A percentile compares a stretch with the other conserved stretches of the same genome.
Evolutionary conservation across 2,113 vertebrate genomes (phyloP).

Genomic region (Pyxicephalus adspersus): DNA sequence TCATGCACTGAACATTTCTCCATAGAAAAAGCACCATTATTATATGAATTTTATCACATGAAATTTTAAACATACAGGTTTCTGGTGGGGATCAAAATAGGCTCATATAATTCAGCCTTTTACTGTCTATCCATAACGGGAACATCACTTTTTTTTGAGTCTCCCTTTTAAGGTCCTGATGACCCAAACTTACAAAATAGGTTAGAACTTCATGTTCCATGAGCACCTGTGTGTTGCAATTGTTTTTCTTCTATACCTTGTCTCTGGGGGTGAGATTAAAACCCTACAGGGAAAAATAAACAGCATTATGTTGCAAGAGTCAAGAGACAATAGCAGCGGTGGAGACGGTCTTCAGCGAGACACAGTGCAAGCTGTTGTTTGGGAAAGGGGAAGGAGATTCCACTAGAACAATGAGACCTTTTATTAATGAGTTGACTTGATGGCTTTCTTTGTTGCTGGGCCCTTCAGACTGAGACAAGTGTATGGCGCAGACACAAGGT

Average conservation of each 20-base stretch:
- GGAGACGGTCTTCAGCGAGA: not conserved
- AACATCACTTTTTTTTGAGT: too few species aligned
- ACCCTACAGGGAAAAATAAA: not conserved
- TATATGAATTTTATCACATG: too few species aligned
- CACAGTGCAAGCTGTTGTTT: conserved; percentile 17
- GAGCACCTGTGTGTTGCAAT: not conserved
- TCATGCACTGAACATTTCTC: too few species aligned
- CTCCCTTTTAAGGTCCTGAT: too few species aligned
- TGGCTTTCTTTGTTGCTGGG: not conserved
- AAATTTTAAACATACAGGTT: too few species aligned
- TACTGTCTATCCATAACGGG: too few species aligned
- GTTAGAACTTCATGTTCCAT: too few species aligned
- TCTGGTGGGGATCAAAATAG: too few species aligned
- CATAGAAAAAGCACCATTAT: too few species aligned
- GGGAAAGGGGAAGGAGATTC: conserved; percentile 26
- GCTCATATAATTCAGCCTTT: too few species aligned
- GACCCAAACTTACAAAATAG: too few species aligned
- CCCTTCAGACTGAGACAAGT: conserved; percentile 26
- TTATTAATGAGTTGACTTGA: conserved; percentile 20
- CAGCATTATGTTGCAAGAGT: not conserved
- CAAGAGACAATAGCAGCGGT: not conserved
- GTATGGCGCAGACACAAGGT: conserved; percentile 21
- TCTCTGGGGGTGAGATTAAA: not conserved
- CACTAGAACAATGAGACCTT: conserved; percentile 32
- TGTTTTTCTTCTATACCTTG: not conserved